Evolutionary conservation across 2,888 invertebrate species (phyloP).

Genomic region (Cryptocheilus praepositus): DNA sequence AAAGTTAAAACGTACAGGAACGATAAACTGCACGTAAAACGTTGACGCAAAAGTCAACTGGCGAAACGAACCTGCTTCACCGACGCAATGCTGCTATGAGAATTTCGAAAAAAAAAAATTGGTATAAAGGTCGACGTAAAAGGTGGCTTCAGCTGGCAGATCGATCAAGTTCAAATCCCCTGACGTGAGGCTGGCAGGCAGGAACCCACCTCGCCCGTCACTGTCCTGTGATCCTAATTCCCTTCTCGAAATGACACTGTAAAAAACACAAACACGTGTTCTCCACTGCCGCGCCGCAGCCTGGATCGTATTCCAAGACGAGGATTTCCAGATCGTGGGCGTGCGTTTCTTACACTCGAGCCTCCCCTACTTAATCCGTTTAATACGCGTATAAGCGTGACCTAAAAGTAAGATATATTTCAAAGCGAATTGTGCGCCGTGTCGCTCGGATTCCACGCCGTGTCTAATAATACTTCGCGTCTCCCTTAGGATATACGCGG

Average conservation of each 20-base stretch:
- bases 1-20: background rate
- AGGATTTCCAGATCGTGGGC: constrained; percentile 39
- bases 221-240: constrained; percentile 41
- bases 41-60: too few relatives aligned
- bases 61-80: background rate
- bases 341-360: constrained; percentile 11
- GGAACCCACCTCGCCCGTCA: constrained; percentile 32
- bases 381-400: too few relatives aligned
- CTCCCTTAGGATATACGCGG: too few relatives aligned
- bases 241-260: constrained; percentile 40
- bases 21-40: background rate
- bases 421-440: too few relatives aligned
- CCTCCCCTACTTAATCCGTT: too few relatives aligned
- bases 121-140: constrained; percentile 1
- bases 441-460: too few relatives aligned
- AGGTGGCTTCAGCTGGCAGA: constrained; percentile 44
- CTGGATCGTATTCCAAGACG: constrained; percentile 19
- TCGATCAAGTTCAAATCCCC: constrained; percentile 49
- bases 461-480: too few relatives aligned
- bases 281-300: constrained; percentile 39
- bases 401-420: too few relatives aligned
- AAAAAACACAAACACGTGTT: constrained; percentile 58
- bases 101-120: background rate
- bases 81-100: background rate
- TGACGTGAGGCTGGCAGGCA: constrained; percentile 28